These are phyloP conservation scores for Pachypanchax playfairii DNA, from an alignment of 2,113 vertebrate species.

Conservation along the genomic window DNA sequence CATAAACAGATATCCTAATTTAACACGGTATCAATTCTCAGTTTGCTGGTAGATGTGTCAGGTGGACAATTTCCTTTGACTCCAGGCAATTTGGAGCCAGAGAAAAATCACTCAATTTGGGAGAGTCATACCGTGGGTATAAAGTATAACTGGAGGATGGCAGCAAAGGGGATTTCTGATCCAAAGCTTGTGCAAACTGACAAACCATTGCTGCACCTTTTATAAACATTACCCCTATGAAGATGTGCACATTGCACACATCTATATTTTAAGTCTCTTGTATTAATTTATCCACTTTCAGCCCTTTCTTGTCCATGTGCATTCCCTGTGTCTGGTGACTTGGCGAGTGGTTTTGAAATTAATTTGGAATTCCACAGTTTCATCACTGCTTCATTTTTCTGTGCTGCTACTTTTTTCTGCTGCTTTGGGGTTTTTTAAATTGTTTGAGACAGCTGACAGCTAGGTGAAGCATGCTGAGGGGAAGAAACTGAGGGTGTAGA, in stretches of 20 bases:
- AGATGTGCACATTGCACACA: constrained; percentile 18
- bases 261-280: constrained; percentile 36
- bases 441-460: constrained; percentile 50
- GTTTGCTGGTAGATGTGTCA: constrained; percentile 22
- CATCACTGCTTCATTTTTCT: constrained; percentile 20
- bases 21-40: not conserved
- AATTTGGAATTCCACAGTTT: constrained; percentile 58
- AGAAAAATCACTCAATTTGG: constrained; percentile 15
- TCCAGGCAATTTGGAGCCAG: constrained; percentile 28
- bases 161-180: constrained; percentile 3
- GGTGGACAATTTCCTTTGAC: constrained; percentile 22
- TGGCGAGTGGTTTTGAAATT: constrained; percentile 66
- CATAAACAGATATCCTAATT: constrained; percentile 1
- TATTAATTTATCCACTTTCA: constrained; percentile 26
- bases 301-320: constrained; percentile 35
- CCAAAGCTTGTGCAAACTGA: constrained; percentile 27
- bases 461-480: constrained; percentile 41
- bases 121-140: constrained; percentile 13
- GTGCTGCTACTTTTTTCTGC: constrained; percentile 33
- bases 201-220: not conserved
- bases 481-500: constrained; percentile 19
- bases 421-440: constrained; percentile 45
- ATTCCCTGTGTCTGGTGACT: constrained; percentile 47
- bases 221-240: not conserved
- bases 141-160: constrained; percentile 11